Evolutionary conservation across 2,888 invertebrate species (phyloP).

Genomic region (Lycocerus yunnanus): DNA sequence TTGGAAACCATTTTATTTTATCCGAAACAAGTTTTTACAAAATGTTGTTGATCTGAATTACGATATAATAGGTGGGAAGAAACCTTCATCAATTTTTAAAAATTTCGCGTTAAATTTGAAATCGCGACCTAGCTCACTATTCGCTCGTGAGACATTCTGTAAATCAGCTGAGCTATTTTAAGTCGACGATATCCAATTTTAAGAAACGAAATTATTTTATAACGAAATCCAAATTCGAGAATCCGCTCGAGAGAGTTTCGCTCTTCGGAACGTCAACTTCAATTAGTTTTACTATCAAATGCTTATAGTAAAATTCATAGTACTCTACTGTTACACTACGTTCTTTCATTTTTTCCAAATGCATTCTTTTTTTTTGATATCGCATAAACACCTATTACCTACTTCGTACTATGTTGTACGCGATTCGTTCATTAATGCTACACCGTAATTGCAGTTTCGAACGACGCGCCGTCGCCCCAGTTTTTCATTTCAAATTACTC

Average conservation of each 20-base stretch:
- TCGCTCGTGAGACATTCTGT: background rate
- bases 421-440: constrained; percentile 9
- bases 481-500: background rate
- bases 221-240: background rate
- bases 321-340: constrained; percentile 10
- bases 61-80: background rate
- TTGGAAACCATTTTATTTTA: background rate
- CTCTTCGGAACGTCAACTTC: background rate
- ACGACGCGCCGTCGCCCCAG: constrained; percentile 8
- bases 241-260: background rate
- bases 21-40: background rate
- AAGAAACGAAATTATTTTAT: too few relatives aligned
- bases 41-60: background rate
- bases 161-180: background rate
- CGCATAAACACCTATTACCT: background rate
- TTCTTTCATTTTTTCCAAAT: constrained; percentile 3
- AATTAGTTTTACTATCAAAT: background rate
- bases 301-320: background rate
- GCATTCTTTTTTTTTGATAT: constrained; percentile 2
- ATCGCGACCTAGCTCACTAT: background rate
- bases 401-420: constrained; percentile 6
- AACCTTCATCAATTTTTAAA: background rate
- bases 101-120: background rate
- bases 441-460: constrained; percentile 1
- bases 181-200: background rate